Evolutionary conservation across 2,888 invertebrate genomes (phyloP), one percentile per base, ranked within the genome.

Genomic region (Drosophila quinaria): DNA sequence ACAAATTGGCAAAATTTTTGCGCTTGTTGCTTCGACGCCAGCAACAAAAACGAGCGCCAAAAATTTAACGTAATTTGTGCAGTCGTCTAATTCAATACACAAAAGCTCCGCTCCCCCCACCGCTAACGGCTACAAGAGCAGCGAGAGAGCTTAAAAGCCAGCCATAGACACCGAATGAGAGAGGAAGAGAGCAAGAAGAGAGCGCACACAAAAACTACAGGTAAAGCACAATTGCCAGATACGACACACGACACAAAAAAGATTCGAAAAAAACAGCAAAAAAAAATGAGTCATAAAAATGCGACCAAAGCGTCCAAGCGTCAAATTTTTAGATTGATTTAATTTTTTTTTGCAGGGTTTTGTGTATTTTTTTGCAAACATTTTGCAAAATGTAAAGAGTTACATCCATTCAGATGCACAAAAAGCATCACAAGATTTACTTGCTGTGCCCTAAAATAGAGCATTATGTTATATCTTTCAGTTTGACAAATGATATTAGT

Each of bases 1-100:
- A 69, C 60, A 71, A 71, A 74, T 72, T 74, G 71, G 72, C 80
- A 81, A 85, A 81, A 68, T 73, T 84, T 78, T 77, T 69, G 70
- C 68, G 87, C 81, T 87, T 83, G 87, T 81, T 85, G 81, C 86
- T 82, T 63, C 63, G 52, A 64, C 39, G 74, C 47, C 64, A 80
- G 31, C 55, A 58, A 35, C 75, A 71, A 81, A 82, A 84, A 65
- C 58, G 74, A 87, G 81, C 81, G 81, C 78, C 80, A 80, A 82
- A 84, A 65, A 78, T 85, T 82, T 77, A 74, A 77, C 87, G 83
- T 80, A 78, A 85, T 82, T 88, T 82, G 74, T 81, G 85, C 75
- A 80, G 70, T 75, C 77, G 77, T 88, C 86, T 86, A 89, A 84
- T 89, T 87, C 84, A 87, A 84, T 81, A 78, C 78, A 69, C 68